A percentile compares a stretch with the other conserved stretches of the same genome.
phyloP scores from a whole-genome alignment of 2,113 vertebrate genomes.

The Amphiprion percula region DNA sequence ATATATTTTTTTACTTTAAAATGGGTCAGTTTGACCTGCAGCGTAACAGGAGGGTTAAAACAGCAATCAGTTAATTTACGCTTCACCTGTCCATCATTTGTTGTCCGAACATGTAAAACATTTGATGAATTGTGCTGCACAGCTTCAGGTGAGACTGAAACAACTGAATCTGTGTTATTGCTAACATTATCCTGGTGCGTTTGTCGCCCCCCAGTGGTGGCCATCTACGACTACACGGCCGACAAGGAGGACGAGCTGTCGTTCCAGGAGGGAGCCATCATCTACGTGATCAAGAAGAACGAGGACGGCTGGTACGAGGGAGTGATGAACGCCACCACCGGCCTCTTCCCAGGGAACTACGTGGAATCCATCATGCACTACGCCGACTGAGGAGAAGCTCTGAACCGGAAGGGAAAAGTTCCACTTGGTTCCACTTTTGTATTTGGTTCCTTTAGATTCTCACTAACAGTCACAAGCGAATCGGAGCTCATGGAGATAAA shows the following conservation, averaged over 20 bases:
- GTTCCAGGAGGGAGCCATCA: conserved; percentile 97
- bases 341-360: conserved; percentile 97
- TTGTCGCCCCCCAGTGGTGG: conserved; percentile 88
- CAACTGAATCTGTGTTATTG: no score
- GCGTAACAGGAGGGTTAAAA: no score
- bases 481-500: not conserved
- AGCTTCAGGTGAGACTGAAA: no score
- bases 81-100: no score
- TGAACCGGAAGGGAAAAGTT: not conserved
- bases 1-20: no score
- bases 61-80: no score
- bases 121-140: no score
- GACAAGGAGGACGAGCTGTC: conserved; percentile 98
- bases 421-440: not conserved
- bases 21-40: no score
- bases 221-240: conserved; percentile 94
- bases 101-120: no score
- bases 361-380: conserved; percentile 99
- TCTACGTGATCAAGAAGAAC: conserved; percentile 98
- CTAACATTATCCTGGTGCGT: not conserved
- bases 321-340: conserved; percentile 93
- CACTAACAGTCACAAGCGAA: conserved; percentile 11
- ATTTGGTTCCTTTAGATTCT: conserved; percentile 7
- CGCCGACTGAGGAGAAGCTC: conserved; percentile 84
- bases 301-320: conserved; percentile 98